These are phyloP conservation scores for Microtus richardsoni DNA, from an alignment of 2,113 vertebrate species.

Conservation along the genomic window DNA sequence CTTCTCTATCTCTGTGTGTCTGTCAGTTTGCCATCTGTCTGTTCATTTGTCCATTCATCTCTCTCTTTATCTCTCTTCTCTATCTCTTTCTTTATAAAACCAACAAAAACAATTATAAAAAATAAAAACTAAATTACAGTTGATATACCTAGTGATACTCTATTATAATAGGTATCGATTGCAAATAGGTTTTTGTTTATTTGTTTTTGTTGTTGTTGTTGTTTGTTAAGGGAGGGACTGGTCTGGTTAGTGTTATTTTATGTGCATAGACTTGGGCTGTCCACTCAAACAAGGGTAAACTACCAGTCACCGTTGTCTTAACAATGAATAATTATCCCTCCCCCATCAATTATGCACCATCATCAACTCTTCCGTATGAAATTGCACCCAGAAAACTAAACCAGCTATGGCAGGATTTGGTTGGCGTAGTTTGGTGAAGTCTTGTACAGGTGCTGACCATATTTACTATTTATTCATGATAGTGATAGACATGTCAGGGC, in stretches of 20 bases:
- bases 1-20: background rate
- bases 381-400: background rate
- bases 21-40: background rate
- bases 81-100: background rate
- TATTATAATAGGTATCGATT: background rate
- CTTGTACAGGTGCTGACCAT: background rate
- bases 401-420: background rate
- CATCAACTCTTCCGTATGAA: background rate
- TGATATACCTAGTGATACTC: background rate
- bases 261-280: background rate
- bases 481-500: background rate
- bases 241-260: background rate
- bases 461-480: too few relatives aligned
- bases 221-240: background rate
- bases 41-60: too few relatives aligned
- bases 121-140: background rate
- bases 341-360: background rate
- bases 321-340: background rate
- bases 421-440: too few relatives aligned
- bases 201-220: background rate
- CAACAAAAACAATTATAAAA: background rate
- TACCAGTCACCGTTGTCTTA: background rate
- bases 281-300: background rate
- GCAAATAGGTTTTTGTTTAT: background rate
- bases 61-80: too few relatives aligned